Base-by-base conservation (phyloP, 1,140 invertebrate species). In the Brachionus plicatilis region DNA sequence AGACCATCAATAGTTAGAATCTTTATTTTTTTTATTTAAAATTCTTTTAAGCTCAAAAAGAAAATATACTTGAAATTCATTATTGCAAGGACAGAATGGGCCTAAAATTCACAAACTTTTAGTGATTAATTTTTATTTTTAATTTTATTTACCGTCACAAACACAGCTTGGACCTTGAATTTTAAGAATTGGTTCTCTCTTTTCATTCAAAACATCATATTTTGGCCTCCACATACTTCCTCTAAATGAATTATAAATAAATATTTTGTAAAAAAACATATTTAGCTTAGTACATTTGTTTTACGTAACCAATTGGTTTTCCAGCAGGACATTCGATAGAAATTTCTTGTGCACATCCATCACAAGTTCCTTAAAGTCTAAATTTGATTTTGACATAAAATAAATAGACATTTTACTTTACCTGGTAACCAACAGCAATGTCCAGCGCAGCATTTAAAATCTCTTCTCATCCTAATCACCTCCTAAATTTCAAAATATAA, bases 371-470 rank as follows among this genome's bases (percentile, higher is more conserved):
- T 45, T 2, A 0, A 47, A 47, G 45, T 11, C 14, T 29, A 41
- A 37, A n/a, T n/a, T 6, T 7, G 0, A 70, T 70, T 70, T 7
- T 37, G 27, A 12, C n/a, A 41, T 2, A 0, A 70, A 33, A 37
- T 70, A 2, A 6, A 37, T 7, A 37, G 6, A 37, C 6, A 37
- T 37, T 37, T 37, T 37, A 37, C 14, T 9, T 37, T 14, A 76
- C 72, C 65, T 27, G 66, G 12, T 53, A 43, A 83, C 78, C 78
- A 80, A 17, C 53, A 60, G 24, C 82, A 72, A 68, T 20, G 72
- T 53, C 75, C 65, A 11, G 85, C 86, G 84, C 86, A 86, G 82
- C 87, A 88, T 84, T 89, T 88, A 84, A 88, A 89, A 45, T 88
- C 86, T 37, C 88, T 80, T 8, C 20, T 84, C 1, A 87, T 79